Percentiles rank a stretch among this genome's conserved stretches.
Conservation (phyloP, 2,888 invertebrate species). For the Ophioninae sp. region DNA sequence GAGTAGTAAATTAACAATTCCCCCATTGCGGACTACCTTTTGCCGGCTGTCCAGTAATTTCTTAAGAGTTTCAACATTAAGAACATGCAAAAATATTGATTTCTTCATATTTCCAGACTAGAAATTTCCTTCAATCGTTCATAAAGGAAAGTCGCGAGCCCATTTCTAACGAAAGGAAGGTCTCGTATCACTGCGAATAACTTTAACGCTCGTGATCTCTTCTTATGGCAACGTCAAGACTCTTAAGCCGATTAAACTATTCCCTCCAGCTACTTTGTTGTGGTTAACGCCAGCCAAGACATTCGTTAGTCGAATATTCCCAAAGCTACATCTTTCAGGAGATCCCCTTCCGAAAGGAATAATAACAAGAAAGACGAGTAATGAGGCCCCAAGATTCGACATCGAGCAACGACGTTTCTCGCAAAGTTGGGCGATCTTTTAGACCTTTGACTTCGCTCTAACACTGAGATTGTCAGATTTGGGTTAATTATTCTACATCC, state of each 20-base stretch:
- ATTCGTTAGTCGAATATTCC: constrained; percentile 75
- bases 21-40: too few relatives aligned
- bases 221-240: constrained; percentile 27
- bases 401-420: constrained; percentile 15
- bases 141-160: too few relatives aligned
- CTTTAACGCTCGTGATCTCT: background rate
- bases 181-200: background rate
- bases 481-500: constrained; percentile 43
- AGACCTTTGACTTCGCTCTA: constrained; percentile 41
- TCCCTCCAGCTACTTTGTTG: constrained; percentile 72
- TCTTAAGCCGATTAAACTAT: constrained; percentile 71
- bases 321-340: constrained; percentile 35
- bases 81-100: too few relatives aligned
- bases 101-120: too few relatives aligned
- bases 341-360: constrained; percentile 38
- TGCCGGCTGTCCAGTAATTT: too few relatives aligned
- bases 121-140: too few relatives aligned
- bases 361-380: background rate
- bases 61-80: too few relatives aligned
- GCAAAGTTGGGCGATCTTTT: constrained; percentile 31
- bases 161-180: background rate
- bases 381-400: constrained; percentile 7
- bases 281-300: constrained; percentile 72
- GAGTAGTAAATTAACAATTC: too few relatives aligned
- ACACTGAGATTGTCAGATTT: constrained; percentile 32